These are phyloP conservation scores for Rhagium mordax DNA, from an alignment of 2,888 invertebrate genomes.

Conservation along the genomic window DNA sequence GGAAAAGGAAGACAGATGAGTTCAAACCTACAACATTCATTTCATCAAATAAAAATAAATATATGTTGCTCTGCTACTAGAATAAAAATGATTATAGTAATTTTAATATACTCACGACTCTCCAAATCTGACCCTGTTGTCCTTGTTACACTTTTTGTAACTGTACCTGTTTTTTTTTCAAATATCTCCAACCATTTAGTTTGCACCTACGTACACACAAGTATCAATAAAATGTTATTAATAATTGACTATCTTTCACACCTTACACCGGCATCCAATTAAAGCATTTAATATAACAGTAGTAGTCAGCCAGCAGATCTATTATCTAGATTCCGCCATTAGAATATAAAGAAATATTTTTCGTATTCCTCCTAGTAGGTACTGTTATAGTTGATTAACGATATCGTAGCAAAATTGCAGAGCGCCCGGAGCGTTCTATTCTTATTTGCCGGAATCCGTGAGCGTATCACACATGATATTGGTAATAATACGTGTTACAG, in stretches of 20 bases:
- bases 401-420: conserved; percentile 45
- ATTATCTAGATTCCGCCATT: conserved; percentile 43
- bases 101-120: background rate
- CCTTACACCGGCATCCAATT: conserved; percentile 29
- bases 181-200: background rate
- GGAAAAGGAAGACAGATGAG: background rate
- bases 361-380: conserved; percentile 42
- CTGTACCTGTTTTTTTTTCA: background rate
- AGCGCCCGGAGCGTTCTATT: conserved; percentile 21
- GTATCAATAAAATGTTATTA: conserved; percentile 16
- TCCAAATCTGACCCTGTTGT: background rate
- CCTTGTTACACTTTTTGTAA: background rate
- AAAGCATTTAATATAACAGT: conserved; percentile 41
- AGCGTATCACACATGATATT: conserved; percentile 38
- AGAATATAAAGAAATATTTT: conserved; percentile 47
- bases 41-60: background rate
- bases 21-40: background rate
- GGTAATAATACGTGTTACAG: conserved; percentile 30
- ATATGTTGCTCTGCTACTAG: background rate
- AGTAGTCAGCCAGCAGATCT: conserved; percentile 37
- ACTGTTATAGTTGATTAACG: conserved; percentile 51
- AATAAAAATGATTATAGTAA: conserved; percentile 1
- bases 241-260: conserved; percentile 35
- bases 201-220: background rate
- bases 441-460: conserved; percentile 22